A percentile compares a stretch with the other conserved stretches of the same genome.
These are phyloP conservation scores for Alces alces DNA, from an alignment of 2,113 vertebrate species.

Conservation along the genomic window DNA sequence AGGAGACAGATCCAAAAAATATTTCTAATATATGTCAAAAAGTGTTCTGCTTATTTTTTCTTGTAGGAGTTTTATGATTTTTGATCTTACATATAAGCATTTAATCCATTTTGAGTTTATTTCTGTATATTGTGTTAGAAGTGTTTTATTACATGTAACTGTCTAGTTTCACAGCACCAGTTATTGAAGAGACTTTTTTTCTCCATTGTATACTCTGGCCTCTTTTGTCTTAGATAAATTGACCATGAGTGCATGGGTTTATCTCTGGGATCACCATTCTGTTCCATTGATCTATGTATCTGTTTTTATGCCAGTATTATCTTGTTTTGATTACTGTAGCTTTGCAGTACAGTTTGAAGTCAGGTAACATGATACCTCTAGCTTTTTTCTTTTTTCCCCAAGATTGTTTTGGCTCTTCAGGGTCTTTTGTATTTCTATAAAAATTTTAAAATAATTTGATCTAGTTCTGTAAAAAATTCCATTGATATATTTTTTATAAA, in stretches of 20 bases:
- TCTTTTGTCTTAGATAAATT: neutral
- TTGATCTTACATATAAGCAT: neutral
- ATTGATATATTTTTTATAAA: neutral
- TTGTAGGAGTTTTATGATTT: neutral
- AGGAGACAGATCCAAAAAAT: neutral
- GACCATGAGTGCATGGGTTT: neutral
- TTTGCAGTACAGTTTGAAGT: neutral
- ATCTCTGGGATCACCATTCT: neutral
- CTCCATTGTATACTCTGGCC: neutral
- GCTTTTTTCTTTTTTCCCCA: too few species aligned
- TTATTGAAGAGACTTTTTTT: neutral
- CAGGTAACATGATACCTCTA: neutral
- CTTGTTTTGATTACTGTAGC: neutral
- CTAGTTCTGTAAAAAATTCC: neutral
- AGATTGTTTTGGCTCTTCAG: neutral
- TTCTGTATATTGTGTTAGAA: neutral
- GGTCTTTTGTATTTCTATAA: neutral
- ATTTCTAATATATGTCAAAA: neutral
- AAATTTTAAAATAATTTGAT: neutral
- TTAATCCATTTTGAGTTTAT: neutral
- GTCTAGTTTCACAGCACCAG: neutral
- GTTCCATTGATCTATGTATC: neutral
- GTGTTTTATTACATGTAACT: neutral
- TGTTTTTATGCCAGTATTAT: neutral
- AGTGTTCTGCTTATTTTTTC: neutral